A percentile compares a stretch with the other conserved stretches of the same genome.
Conservation (phyloP, 1,140 invertebrate genomes). For the Anoplophora glabripennis region DNA sequence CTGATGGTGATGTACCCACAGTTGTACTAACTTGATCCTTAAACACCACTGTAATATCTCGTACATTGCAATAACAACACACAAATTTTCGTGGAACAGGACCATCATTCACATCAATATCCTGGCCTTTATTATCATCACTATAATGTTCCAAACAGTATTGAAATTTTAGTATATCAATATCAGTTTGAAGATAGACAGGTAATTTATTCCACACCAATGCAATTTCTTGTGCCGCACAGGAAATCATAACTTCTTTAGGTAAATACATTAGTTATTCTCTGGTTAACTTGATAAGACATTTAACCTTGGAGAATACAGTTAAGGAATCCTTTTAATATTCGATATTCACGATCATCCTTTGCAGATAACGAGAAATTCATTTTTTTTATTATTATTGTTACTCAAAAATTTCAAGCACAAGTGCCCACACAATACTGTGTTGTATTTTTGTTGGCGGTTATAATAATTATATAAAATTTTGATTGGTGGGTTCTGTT, state of each 20-base stretch:
- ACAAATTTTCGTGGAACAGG: background rate
- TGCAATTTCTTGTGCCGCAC: too few relatives aligned
- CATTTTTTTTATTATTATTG: too few relatives aligned
- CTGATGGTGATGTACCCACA: background rate
- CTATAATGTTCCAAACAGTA: background rate
- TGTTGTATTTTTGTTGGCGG: slow-evolving; percentile 26
- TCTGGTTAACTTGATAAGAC: too few relatives aligned
- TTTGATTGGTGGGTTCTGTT: background rate
- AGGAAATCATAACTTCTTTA: too few relatives aligned
- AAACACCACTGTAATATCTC: background rate
- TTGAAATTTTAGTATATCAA: background rate
- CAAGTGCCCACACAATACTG: slow-evolving; percentile 25
- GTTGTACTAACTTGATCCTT: background rate
- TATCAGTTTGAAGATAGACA: background rate
- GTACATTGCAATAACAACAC: slow-evolving; percentile 23
- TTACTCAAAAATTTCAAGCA: slow-evolving; percentile 35
- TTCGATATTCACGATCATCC: slow-evolving; percentile 25
- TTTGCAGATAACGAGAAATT: background rate
- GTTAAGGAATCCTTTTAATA: background rate
- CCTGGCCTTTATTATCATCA: background rate
- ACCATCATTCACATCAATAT: slow-evolving; percentile 1
- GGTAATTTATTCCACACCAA: background rate
- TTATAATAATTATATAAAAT: slow-evolving; percentile 30
- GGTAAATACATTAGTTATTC: too few relatives aligned
- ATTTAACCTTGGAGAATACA: background rate